These are phyloP conservation scores for Limnephilus rhombicus DNA, from an alignment of 2,888 invertebrate genomes.

Conservation along the genomic window DNA sequence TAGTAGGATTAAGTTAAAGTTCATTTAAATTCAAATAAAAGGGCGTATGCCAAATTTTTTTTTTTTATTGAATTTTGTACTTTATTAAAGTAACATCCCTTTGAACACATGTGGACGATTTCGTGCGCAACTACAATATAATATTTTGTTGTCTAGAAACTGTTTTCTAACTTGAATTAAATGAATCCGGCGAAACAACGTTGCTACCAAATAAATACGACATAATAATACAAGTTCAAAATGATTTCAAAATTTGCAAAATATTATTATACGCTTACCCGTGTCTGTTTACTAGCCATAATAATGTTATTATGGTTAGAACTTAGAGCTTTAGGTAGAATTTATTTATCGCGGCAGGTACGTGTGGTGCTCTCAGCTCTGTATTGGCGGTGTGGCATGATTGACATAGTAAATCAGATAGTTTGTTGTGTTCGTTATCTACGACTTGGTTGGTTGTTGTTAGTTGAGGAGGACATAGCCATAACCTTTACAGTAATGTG, in stretches of 20 bases:
- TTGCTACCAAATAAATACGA: background rate
- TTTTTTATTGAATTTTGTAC: background rate
- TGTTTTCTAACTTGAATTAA: background rate
- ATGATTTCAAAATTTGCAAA: background rate
- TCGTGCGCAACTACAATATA: background rate
- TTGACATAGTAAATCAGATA: background rate
- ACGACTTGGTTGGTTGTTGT: background rate
- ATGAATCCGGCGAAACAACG: background rate
- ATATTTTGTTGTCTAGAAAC: background rate
- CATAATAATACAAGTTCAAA: background rate
- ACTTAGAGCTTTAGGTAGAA: background rate
- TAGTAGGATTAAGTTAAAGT: no score
- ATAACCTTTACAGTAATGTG: conserved; percentile 24
- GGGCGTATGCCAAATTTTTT: background rate
- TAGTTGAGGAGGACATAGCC: background rate
- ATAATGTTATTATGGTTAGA: no score
- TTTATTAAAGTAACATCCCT: background rate
- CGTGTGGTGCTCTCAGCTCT: background rate
- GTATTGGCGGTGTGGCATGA: background rate
- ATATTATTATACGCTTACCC: background rate
- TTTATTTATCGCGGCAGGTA: background rate
- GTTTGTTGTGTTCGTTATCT: background rate
- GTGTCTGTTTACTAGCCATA: background rate
- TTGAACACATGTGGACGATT: background rate
- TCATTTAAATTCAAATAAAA: no score